Conservation (phyloP, 2,113 vertebrate genomes). For the Thomomys bottae region DNA sequence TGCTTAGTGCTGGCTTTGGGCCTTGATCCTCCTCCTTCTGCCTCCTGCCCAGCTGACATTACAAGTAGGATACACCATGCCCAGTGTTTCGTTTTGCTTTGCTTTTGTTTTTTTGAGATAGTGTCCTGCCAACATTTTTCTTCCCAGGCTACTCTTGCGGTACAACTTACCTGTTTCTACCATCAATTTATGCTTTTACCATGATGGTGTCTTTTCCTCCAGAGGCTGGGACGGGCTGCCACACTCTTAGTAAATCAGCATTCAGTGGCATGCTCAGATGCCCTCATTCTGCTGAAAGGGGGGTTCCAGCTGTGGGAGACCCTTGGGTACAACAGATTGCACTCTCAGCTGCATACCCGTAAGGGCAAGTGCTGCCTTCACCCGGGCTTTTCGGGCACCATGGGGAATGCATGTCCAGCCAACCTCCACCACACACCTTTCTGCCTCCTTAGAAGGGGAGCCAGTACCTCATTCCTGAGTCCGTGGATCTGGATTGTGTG, state of each 20-base stretch:
- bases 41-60: neutral
- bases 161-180: too few species aligned
- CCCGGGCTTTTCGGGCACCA: neutral
- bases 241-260: neutral
- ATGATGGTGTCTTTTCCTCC: too few species aligned
- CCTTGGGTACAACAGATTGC: neutral
- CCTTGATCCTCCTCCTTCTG: neutral
- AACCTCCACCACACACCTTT: neutral
- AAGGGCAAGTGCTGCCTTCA: neutral
- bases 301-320: neutral
- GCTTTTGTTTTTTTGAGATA: too few species aligned
- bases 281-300: neutral
- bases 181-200: too few species aligned
- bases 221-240: neutral
- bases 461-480: conserved; percentile 83
- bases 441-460: conserved; percentile 81
- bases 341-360: too few species aligned
- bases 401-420: accelerated
- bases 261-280: neutral
- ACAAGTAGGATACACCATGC: too few species aligned
- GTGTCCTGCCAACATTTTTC: too few species aligned
- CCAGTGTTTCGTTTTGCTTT: too few species aligned
- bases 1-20: too few species aligned
- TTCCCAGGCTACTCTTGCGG: too few species aligned
- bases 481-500: conserved; percentile 87